Conservation (phyloP, 1,140 invertebrate genomes). For the Drosophila pectinifera region DNA sequence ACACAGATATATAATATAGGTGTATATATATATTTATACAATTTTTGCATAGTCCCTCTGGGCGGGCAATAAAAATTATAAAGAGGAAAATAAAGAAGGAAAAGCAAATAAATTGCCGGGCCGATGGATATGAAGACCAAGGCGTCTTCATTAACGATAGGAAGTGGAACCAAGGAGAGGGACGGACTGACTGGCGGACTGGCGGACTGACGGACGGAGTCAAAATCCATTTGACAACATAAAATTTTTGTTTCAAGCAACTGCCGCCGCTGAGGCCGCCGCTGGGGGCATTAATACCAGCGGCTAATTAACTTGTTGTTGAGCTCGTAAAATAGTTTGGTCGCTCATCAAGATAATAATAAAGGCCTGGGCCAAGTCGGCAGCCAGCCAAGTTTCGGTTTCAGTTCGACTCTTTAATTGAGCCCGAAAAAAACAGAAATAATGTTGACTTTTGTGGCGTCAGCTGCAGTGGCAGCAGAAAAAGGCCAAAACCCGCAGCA, state of each 20-base stretch:
- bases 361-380: conserved; percentile 55
- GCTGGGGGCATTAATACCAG: conserved; percentile 65
- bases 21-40: conserved; percentile 37
- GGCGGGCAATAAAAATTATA: conserved; percentile 67
- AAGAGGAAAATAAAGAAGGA: conserved; percentile 51
- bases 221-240: conserved; percentile 75
- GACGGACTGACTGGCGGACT: background rate
- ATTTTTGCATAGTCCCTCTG: conserved; percentile 41
- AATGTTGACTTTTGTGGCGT: conserved; percentile 52
- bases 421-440: conserved; percentile 38
- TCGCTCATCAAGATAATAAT: conserved; percentile 81
- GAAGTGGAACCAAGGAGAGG: conserved; percentile 25
- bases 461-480: conserved; percentile 55
- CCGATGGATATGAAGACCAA: conserved; percentile 12
- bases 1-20: conserved; percentile 28
- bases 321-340: conserved; percentile 83
- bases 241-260: conserved; percentile 71
- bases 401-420: conserved; percentile 64
- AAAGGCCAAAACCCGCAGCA: conserved; percentile 23
- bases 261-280: conserved; percentile 37
- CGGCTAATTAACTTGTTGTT: conserved; percentile 83
- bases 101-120: conserved; percentile 39
- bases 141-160: conserved; percentile 72
- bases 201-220: conserved; percentile 11
- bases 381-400: conserved; percentile 46